phyloP scores from a whole-genome alignment of 2,888 invertebrate species.

The Eubasilissa splendida region DNA sequence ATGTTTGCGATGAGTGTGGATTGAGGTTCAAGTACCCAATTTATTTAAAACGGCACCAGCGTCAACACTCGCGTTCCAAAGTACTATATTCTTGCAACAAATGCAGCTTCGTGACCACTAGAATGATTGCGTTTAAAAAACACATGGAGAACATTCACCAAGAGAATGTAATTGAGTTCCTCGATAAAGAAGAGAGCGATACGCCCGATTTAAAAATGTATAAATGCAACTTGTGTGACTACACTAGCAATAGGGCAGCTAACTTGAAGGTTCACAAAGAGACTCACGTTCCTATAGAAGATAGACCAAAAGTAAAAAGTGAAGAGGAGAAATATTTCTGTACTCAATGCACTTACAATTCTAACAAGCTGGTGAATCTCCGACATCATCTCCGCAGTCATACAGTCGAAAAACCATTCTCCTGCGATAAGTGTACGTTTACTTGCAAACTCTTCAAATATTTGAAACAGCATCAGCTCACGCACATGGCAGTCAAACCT shows the following conservation, averaged over 20 bases:
- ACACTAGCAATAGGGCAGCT: neutral
- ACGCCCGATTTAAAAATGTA: neutral
- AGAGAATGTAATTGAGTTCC: neutral
- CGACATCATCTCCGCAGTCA: conserved; percentile 14
- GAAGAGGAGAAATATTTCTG: conserved; percentile 6
- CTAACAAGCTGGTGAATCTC: neutral
- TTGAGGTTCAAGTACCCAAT: neutral
- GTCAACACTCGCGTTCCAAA: conserved; percentile 1
- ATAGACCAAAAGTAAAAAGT: neutral
- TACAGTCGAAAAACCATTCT: neutral
- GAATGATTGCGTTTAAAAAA: neutral
- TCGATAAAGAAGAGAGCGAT: neutral
- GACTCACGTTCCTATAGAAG: neutral
- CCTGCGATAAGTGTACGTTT: neutral
- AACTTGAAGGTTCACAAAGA: neutral
- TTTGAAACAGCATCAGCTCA: conserved; percentile 15
- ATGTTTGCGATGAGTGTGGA: conserved; percentile 19
- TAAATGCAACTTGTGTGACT: conserved; percentile 1
- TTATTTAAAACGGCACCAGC: conserved; percentile 14
- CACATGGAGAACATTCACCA: conserved; percentile 2
- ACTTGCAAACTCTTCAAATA: conserved; percentile 25
- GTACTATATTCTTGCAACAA: conserved; percentile 4
- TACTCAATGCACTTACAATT: conserved; percentile 2
- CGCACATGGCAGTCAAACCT: conserved; percentile 7
- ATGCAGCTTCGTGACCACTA: conserved; percentile 10